Conservation (phyloP, 2,888 invertebrate species). For the Drosophila multiciliata region DNA sequence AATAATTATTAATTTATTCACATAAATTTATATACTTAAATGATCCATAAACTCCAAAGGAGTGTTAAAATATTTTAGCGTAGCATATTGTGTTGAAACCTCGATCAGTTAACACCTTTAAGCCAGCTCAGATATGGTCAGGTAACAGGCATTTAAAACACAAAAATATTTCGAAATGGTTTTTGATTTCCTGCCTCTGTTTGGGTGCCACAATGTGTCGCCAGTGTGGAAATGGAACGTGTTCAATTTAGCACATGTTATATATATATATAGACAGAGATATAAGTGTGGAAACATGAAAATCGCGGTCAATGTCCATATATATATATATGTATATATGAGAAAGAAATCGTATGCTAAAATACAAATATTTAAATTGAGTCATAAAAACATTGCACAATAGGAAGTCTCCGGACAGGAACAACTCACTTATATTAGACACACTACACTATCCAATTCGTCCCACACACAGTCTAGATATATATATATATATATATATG, state of each 20-base stretch:
- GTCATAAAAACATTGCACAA: slow-evolving; percentile 71
- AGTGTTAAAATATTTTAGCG: background rate
- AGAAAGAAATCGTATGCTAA: slow-evolving; percentile 28
- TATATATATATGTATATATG: slow-evolving; percentile 45
- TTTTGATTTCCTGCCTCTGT: slow-evolving; percentile 65
- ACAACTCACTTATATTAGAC: slow-evolving; percentile 36
- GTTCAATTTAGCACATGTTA: slow-evolving; percentile 59
- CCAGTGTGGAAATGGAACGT: slow-evolving; percentile 61
- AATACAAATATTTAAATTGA: slow-evolving; percentile 70
- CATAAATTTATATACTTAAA: background rate
- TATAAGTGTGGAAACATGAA: slow-evolving; percentile 54
- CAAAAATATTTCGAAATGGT: slow-evolving; percentile 46
- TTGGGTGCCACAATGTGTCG: slow-evolving; percentile 26
- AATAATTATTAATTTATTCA: background rate
- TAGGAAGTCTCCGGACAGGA: slow-evolving; percentile 49
- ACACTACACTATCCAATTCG: slow-evolving; percentile 59
- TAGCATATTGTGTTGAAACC: background rate
- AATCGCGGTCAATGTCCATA: slow-evolving; percentile 63
- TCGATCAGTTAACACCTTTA: background rate
- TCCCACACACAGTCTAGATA: slow-evolving; percentile 29
- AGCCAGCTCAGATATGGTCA: slow-evolving; percentile 8
- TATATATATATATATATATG: background rate
- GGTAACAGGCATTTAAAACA: slow-evolving; percentile 30
- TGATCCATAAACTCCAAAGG: background rate
- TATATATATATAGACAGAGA: slow-evolving; percentile 2